Base-by-base conservation (phyloP, 64 coral and sea anemone species). In the Montipora foliosa region DNA sequence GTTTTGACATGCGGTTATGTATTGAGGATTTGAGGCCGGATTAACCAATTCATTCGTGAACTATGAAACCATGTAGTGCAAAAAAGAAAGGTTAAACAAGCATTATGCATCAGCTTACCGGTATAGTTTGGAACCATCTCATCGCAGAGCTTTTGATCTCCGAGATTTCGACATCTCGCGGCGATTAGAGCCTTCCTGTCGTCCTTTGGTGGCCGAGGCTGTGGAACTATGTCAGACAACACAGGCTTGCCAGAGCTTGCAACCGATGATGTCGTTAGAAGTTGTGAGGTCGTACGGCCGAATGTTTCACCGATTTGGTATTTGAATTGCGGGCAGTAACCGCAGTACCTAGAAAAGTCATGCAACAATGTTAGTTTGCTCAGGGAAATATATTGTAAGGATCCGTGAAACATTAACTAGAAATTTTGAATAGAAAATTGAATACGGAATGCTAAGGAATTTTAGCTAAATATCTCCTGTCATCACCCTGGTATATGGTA, bases 221-320 rank as follows among this genome's bases (percentile, higher is more conserved):
- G 84, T 10, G 95, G 87, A 45, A 89, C 89, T 6, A 96, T 94
- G 1, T 90, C 83, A 5, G 97, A 93, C 15, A 99, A 62, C 7
- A 99, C 97, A 6, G 95, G 92, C 60, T 78, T 92, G 0, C 95
- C 97, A 16, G 97, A 99, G 44, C 95, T 94, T 6, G 95, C 95
- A 3, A 99, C 95, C 4, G 74, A 79, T 2, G 77, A 60, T 24
- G 81, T 92, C 11, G 97, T 99, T 10, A 99, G 76, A n/a, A 99
- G 80, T 6, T 88, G 80, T 15, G 92, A 94, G 3, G 97, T 99
- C 4, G 97, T 99, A 21, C 92, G 86, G 0, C 97, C 97, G 74
- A 99, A 99, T 4, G 97, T 99, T 67, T 99, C 97, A 47, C 97
- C 97, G 47, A 99, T 99, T 92, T 99, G 91, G 75, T 99, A 99